phyloP scores from a whole-genome alignment of 2,113 vertebrate genomes.

The Agelaius tricolor region DNA sequence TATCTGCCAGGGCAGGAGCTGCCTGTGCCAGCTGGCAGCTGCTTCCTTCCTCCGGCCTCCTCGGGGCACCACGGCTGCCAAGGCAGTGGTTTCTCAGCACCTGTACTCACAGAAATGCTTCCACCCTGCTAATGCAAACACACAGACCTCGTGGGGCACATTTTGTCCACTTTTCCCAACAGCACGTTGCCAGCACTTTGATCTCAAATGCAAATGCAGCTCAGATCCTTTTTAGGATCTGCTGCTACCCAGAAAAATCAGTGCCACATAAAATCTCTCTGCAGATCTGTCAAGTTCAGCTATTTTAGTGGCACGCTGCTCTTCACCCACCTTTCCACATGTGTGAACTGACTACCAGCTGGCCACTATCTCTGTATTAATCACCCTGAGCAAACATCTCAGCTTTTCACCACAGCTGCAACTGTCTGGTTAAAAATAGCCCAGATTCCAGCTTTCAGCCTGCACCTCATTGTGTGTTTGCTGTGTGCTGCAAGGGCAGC shows the following conservation, averaged over 20 bases:
- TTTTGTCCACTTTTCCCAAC: neutral
- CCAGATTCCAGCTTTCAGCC: neutral
- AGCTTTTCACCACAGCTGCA: neutral
- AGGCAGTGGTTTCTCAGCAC: slow-evolving; percentile 5
- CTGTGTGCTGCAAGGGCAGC: neutral
- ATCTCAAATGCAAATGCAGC: neutral
- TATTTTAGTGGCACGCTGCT: neutral
- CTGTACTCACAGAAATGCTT: neutral
- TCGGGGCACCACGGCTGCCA: neutral
- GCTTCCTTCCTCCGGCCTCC: neutral
- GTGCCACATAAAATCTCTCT: neutral
- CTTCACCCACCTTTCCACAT: neutral
- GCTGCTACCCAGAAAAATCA: neutral
- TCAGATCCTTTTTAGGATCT: neutral
- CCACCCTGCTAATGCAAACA: neutral
- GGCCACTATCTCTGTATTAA: neutral
- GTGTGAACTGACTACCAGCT: neutral
- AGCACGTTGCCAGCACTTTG: neutral
- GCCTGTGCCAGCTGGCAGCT: neutral
- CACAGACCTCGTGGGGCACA: neutral
- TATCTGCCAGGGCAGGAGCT: neutral
- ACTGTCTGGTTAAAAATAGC: neutral
- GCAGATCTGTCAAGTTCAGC: neutral
- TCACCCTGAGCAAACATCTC: neutral
- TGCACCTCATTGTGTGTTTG: neutral